Base-by-base conservation (phyloP, 64 coral and sea anemone genomes). In the Montipora foliosa region DNA sequence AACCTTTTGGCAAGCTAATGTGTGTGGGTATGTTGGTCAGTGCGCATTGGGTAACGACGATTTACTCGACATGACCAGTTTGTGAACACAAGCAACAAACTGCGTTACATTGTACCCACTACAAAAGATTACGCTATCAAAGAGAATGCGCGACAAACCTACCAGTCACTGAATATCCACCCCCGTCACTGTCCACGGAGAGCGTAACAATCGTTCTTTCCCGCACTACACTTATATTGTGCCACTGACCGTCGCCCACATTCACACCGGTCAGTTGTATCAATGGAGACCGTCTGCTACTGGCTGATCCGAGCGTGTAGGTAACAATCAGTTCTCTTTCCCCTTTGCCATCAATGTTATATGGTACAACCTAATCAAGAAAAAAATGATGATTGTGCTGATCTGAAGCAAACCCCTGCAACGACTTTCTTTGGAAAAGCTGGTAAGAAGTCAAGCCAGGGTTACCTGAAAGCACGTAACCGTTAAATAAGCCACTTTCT, bases 171-270 rank as follows among this genome's bases (percentile, higher is more conserved):
- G 53, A 77, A 70, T 84, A 92, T 81, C 84, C 80, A 67, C 44
- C 72, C 9, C 87, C 73, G 49, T 95, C 90, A 80, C 74, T 51
- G 64, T 96, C 90, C 71, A 89, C 79, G 67, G 79, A 89, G n/a
- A 96, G 90, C 69, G 61, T 50, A 49, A 91, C 71, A 64, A 89
- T 75, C 5, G 47, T 96, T 59, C 95, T 87, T 12, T 96, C 73
- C 9, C 97, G 91, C 49, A 48, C 47, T 12, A 95, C 91, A 82
- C 74, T 87, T 79, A 98, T 87, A n/a, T 78, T 87, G 47, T 89
- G 90, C 97, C 97, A 98, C 17, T 95, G 89, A 8, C 97, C 97
- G 60, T 98, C 81, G 20, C 91, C 87, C 47, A 98, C 76, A 75
- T 95, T 89, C 15, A 90, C 88, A 77, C 89, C 88, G 50, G 77